Percentiles rank a stretch among this genome's conserved stretches.
These are phyloP conservation scores for Unio pictorum DNA, from an alignment of 2,888 invertebrate species.

Conservation along the genomic window DNA sequence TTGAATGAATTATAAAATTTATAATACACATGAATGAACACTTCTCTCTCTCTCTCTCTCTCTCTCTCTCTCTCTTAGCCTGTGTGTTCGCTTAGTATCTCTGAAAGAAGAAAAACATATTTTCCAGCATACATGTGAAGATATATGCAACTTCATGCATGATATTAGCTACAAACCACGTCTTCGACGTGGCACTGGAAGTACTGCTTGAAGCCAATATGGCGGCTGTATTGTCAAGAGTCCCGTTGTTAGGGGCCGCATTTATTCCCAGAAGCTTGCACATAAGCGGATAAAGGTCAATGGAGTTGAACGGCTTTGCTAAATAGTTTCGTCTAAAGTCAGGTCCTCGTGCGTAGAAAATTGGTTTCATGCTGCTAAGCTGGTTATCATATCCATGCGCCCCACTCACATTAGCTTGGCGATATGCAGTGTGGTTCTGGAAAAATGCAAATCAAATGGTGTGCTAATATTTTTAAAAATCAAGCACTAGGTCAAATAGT, in stretches of 20 bases:
- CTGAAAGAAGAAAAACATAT: too few relatives aligned
- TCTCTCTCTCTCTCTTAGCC: too few relatives aligned
- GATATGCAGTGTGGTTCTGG: constrained; percentile 15
- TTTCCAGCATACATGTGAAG: too few relatives aligned
- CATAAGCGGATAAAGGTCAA: constrained; percentile 80
- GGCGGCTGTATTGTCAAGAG: constrained; percentile 21
- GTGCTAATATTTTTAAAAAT: too few relatives aligned
- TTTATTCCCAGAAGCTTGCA: constrained; percentile 76
- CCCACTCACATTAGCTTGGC: constrained; percentile 30
- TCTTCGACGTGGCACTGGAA: too few relatives aligned
- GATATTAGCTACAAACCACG: too few relatives aligned
- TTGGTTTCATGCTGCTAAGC: constrained; percentile 63
- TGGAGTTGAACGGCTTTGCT: constrained; percentile 76
- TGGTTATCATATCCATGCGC: constrained; percentile 79
- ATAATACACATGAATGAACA: too few relatives aligned
- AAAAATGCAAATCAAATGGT: not conserved
- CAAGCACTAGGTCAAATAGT: too few relatives aligned
- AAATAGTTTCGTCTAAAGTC: constrained; percentile 73
- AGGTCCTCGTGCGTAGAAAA: constrained; percentile 73
- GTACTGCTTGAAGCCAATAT: constrained; percentile 5
- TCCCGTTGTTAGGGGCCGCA: constrained; percentile 71
- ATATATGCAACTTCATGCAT: too few relatives aligned
- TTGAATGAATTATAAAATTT: too few relatives aligned
- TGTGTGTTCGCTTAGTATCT: too few relatives aligned
- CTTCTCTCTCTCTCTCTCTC: too few relatives aligned